Base-by-base conservation (phyloP, 2,888 invertebrate genomes). In the Aradus depressus region DNA sequence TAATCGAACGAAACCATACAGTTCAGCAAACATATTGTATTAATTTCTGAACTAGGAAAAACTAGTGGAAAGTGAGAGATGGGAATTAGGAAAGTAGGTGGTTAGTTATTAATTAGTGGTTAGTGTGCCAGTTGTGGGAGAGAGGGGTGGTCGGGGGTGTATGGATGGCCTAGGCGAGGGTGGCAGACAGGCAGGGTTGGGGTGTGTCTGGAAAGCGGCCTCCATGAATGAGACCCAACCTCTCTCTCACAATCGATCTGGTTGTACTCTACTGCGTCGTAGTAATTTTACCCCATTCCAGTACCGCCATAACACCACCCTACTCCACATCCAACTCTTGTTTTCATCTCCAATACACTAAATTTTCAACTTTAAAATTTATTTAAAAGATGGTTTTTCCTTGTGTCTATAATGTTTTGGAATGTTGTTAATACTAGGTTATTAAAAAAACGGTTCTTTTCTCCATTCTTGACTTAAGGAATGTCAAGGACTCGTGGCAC, bases 151-250 rank as follows among this genome's bases (percentile, higher is more conserved):
- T 31, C 31, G 8, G 31, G 31, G 31, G 8, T 31, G 31, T 31
- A 8, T n/a, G 8, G n/a, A 10, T 10, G 8, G 8, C 8, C 25
- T n/a, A 41, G 60, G 55, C 51, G 59, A 55, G 60, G 52, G 28
- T 25, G 42, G 42, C 42, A 42, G 42, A 42, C 25, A 26, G 57
- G 47, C 54, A 47, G 54, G 45, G 56, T 58, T 57, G 57, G 57
- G 57, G 55, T 51, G 41, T 42, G 48, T 48, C 32, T 54, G 59
- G 51, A 56, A 54, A 52, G 51, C 52, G 56, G 34, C 54, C 56
- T 61, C 61, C 63, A 66, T 66, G 65, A 66, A 66, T 66, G 66
- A 64, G 65, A 64, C 62, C 63, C 39, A 23, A 39, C 58, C 57
- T 54, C 57, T 58, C 55, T 54, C 52, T 52, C 52, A 54, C 52